Evolutionary conservation across 2,113 vertebrate genomes (phyloP), one percentile per base, ranked within the genome.

Genomic region (Neolamprologus hecqui): DNA sequence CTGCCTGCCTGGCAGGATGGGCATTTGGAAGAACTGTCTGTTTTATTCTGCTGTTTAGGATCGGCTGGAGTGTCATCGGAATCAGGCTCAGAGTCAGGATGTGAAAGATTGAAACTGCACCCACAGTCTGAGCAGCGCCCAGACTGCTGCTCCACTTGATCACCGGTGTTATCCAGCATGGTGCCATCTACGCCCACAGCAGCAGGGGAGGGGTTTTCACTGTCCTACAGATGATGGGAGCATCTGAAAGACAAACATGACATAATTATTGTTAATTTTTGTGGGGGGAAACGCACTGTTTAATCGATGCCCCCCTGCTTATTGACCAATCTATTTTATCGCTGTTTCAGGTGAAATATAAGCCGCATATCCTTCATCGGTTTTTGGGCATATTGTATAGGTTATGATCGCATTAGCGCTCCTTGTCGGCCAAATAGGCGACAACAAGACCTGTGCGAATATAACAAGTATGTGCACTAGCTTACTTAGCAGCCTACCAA

Each of bases 61-160:
- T 86, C 11, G 3, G 82, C 53, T 5, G 87, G 49, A 3, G 75
- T 3, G 51, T 15, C 21, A 45, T 77, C 5, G 7, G 84, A 49
- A 7, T 89, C 85, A 1, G 87, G 40, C 31, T 87, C 79, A 3
- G 84, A 70, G 77, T 88, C 84, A 1, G 82, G 31, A 49, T 88
- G 85, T 6, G 82, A 37, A 1, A 40, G 73, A n/a, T 6, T 86
- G 77, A 93, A 79, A 4, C 47, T 91, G 80, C 92, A 88, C 5
- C 94, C 92, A 49, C 94, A 95, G 23, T 92, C 92, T 6, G 94
- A 92, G 86, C 94, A 95, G 33, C 11, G 65, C 6, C 35, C 86
- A 49, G 55, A 7, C 68, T 81, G 73, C 5, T 80, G 85, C 42
- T 37, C 28, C n/a, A 15, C 79, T 53, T 89, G 33, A 6, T 88